Conservation (phyloP, 2,888 invertebrate genomes). For the Conops quadrifasciatus region DNA sequence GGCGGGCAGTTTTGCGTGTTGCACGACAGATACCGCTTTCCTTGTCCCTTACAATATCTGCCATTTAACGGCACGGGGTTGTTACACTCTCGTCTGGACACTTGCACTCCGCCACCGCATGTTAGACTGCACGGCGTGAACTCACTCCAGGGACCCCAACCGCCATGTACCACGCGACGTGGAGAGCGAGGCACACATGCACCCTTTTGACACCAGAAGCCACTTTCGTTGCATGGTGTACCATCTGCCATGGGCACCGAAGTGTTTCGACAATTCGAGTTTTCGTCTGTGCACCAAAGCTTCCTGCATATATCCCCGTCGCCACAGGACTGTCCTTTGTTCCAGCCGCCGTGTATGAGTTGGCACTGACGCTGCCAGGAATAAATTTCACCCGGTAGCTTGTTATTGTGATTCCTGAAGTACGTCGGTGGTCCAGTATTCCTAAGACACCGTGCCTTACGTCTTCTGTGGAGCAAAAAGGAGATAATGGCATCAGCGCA, state of each 20-base stretch:
- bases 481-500: too few species aligned
- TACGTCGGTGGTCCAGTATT: too few species aligned
- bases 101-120: slow-evolving; percentile 90
- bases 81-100: slow-evolving; percentile 83
- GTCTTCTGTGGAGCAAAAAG: slow-evolving; percentile 60
- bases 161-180: slow-evolving; percentile 70
- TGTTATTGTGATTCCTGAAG: too few species aligned
- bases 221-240: slow-evolving; percentile 73
- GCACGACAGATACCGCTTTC: slow-evolving; percentile 78
- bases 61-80: slow-evolving; percentile 77
- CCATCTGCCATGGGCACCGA: slow-evolving; percentile 93
- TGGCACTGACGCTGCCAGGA: slow-evolving; percentile 82
- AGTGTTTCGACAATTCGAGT: slow-evolving; percentile 74
- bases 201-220: slow-evolving; percentile 81
- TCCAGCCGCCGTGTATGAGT: slow-evolving; percentile 78
- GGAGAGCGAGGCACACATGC: slow-evolving; percentile 74
- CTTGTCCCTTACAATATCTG: slow-evolving; percentile 79
- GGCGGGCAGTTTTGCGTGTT: slow-evolving; percentile 74
- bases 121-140: slow-evolving; percentile 74
- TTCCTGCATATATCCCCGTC: slow-evolving; percentile 72
- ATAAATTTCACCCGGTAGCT: too few species aligned
- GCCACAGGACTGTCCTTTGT: slow-evolving; percentile 64
- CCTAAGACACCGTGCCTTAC: too few species aligned
- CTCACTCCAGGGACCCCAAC: slow-evolving; percentile 71
- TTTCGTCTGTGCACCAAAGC: slow-evolving; percentile 76